A percentile compares a stretch with the other conserved stretches of the same genome.
These are phyloP conservation scores for Hirtodrosophila confusa DNA, from an alignment of 2,888 invertebrate species.

Conservation along the genomic window DNA sequence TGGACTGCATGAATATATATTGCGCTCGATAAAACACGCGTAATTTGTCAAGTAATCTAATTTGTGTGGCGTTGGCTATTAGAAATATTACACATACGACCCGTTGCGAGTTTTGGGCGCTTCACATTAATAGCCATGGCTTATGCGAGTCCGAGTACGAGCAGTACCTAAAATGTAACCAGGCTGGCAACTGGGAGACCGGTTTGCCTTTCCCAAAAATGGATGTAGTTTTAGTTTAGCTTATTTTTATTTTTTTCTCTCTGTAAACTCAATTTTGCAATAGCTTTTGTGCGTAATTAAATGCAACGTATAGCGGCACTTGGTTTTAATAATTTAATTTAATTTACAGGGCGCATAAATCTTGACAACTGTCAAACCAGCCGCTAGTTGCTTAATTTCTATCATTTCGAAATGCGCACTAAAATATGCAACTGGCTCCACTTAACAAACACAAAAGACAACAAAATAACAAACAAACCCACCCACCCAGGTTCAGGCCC, in stretches of 20 bases:
- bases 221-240: conserved; percentile 28
- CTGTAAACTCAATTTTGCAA: conserved; percentile 59
- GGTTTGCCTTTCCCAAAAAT: conserved; percentile 77
- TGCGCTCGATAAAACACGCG: conserved; percentile 14
- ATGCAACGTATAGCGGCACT: conserved; percentile 49
- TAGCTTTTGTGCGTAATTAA: conserved; percentile 74
- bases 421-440: conserved; percentile 38
- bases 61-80: conserved; percentile 40
- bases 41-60: conserved; percentile 55
- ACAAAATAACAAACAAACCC: conserved; percentile 23
- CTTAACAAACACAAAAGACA: conserved; percentile 7
- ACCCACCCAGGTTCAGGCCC: conserved; percentile 39
- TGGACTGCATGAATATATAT: conserved; percentile 14
- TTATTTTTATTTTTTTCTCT: conserved; percentile 10
- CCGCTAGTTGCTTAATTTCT: conserved; percentile 59
- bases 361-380: conserved; percentile 48
- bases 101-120: conserved; percentile 29
- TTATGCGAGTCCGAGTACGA: conserved; percentile 21
- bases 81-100: conserved; percentile 58
- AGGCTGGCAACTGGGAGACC: conserved; percentile 65
- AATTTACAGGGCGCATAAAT: conserved; percentile 64
- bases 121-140: conserved; percentile 30
- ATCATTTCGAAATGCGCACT: conserved; percentile 64
- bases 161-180: conserved; percentile 58
- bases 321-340: conserved; percentile 69